Percentiles rank a stretch among this genome's conserved stretches.
Evolutionary conservation across 2,888 invertebrate species (phyloP).

Genomic region (Eilema depressum): DNA sequence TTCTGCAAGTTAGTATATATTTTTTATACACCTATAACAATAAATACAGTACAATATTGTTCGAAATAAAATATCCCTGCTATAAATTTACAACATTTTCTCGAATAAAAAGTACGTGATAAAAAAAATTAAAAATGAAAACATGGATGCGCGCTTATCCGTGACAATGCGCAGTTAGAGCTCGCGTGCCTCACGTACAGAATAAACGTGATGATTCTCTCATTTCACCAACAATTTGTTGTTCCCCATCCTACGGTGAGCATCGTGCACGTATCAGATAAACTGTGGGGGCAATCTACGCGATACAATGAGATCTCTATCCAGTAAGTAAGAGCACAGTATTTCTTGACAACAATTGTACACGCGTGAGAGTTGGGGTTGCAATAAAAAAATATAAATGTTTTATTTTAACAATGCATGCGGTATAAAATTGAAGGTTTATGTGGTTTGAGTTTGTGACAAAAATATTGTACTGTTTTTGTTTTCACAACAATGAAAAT

Average conservation of each 20-base stretch:
- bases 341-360: slow-evolving; percentile 45
- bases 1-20: neutral
- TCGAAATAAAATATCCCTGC: slow-evolving; percentile 2
- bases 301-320: slow-evolving; percentile 40
- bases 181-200: slow-evolving; percentile 48
- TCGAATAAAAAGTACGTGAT: slow-evolving; percentile 8
- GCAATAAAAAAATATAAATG: slow-evolving; percentile 27
- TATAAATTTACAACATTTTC: slow-evolving; percentile 1
- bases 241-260: slow-evolving; percentile 27
- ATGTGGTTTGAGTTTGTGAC: neutral
- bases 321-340: slow-evolving; percentile 35
- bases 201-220: slow-evolving; percentile 31
- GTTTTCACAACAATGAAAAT: too few relatives aligned
- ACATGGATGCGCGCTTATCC: slow-evolving; percentile 7
- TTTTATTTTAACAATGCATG: slow-evolving; percentile 9
- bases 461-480: neutral
- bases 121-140: slow-evolving; percentile 18
- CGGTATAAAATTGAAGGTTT: slow-evolving; percentile 2
- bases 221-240: slow-evolving; percentile 47
- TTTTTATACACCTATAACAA: neutral
- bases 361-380: slow-evolving; percentile 32
- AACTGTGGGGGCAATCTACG: slow-evolving; percentile 46
- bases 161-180: slow-evolving; percentile 31
- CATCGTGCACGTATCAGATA: slow-evolving; percentile 59
- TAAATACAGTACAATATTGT: neutral